Conservation (phyloP, 2,888 invertebrate genomes). For the Rugalucina vietnamica region DNA sequence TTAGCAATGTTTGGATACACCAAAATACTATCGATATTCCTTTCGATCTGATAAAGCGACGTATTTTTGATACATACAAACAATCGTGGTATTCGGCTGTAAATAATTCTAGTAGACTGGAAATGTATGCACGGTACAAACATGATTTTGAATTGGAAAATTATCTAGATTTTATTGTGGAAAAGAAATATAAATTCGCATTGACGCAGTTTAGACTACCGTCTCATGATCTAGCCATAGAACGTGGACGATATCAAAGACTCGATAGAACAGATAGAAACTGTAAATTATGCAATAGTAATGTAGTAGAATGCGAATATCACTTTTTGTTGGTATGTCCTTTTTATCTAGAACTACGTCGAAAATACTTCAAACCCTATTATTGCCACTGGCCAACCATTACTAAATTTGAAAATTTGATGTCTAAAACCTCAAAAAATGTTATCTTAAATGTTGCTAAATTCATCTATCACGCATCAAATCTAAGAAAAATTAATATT, state of each 20-base stretch:
- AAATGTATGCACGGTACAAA: neutral
- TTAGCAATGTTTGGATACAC: neutral
- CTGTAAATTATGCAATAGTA: neutral
- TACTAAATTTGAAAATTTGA: neutral
- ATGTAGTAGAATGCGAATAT: neutral
- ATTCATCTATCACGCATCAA: neutral
- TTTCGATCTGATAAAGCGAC: no score
- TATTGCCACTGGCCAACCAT: neutral
- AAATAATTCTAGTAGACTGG: no score
- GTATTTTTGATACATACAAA: neutral
- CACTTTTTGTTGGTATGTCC: neutral
- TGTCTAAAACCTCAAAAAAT: no score
- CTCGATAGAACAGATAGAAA: neutral
- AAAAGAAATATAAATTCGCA: slow-evolving; percentile 1
- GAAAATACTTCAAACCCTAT: no score
- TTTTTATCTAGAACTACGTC: neutral
- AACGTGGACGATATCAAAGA: neutral
- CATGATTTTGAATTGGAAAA: neutral
- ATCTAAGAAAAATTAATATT: neutral
- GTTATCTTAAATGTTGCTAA: neutral
- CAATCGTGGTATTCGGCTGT: neutral
- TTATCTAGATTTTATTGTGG: neutral
- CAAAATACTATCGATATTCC: neutral
- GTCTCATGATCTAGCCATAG: neutral
- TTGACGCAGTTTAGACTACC: neutral